Evolutionary conservation across 2,113 vertebrate species (phyloP).

Genomic region (Circaetus cinerascens): DNA sequence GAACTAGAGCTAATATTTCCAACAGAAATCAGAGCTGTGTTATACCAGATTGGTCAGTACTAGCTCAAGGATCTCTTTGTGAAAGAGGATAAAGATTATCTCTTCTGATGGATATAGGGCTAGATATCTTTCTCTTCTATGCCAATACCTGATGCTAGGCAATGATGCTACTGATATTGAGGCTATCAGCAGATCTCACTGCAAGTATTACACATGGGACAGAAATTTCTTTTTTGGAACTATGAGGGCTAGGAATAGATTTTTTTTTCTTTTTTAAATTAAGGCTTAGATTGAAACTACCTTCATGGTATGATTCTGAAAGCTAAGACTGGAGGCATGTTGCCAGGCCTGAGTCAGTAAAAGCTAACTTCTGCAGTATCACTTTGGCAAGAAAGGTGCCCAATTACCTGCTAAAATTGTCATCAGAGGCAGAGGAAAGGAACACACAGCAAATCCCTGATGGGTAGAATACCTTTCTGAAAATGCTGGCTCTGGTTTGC

Average conservation of each 20-base stretch:
- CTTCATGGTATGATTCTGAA: neutral
- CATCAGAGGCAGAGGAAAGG: neutral
- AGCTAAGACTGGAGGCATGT: neutral
- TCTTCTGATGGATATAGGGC: neutral
- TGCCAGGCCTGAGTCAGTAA: neutral
- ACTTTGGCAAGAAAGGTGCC: neutral
- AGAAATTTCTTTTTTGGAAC: neutral
- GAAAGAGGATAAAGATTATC: neutral
- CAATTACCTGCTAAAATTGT: neutral
- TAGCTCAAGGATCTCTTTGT: neutral
- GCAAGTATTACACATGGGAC: neutral
- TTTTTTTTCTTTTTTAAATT: neutral
- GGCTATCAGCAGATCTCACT: neutral
- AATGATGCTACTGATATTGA: neutral
- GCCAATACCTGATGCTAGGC: neutral
- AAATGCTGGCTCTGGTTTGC: neutral
- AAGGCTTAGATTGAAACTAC: neutral
- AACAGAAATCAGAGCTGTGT: neutral
- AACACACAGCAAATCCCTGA: neutral
- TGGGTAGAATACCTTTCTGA: neutral
- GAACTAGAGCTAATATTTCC: conserved; percentile 19
- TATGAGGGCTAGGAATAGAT: neutral
- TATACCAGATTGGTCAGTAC: neutral
- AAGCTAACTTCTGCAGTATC: neutral
- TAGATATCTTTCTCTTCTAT: neutral